These are phyloP conservation scores for Pseudolycoriella hygida DNA, from an alignment of 2,888 invertebrate genomes.

Conservation along the genomic window DNA sequence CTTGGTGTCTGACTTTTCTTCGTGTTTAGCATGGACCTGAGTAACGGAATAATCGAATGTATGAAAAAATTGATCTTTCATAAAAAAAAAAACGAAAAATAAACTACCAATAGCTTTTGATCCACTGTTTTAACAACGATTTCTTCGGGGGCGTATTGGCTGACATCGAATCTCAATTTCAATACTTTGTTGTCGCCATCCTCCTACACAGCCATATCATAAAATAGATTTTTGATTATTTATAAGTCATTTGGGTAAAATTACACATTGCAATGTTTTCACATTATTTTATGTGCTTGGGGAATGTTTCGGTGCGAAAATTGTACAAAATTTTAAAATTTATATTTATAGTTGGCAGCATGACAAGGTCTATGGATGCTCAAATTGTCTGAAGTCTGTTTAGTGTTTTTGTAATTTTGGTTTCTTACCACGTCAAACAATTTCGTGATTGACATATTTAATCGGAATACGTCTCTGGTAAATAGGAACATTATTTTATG, in stretches of 20 bases:
- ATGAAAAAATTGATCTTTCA: background rate
- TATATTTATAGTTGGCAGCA: background rate
- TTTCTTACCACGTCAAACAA: background rate
- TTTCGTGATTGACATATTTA: no score
- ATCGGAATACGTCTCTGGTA: no score
- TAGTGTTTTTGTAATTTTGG: background rate
- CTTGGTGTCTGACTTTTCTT: conserved; percentile 92
- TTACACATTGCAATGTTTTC: background rate
- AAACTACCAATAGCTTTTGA: conserved; percentile 81
- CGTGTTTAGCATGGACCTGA: conserved; percentile 94
- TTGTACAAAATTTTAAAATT: background rate
- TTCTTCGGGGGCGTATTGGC: conserved; percentile 93
- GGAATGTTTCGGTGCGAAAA: background rate
- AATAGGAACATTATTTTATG: no score
- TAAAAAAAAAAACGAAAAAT: background rate
- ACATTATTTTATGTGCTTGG: background rate
- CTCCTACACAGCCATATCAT: conserved; percentile 37
- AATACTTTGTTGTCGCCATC: conserved; percentile 87
- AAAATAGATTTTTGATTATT: background rate
- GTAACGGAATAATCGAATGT: conserved; percentile 9
- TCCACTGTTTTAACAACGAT: conserved; percentile 97
- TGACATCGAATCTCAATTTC: conserved; percentile 91
- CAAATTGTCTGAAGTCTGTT: background rate
- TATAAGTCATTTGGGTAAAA: background rate
- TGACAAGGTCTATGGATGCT: background rate